Conservation (phyloP, 2,797 vertebrate genomes). For the Gouania willdenowi region DNA sequence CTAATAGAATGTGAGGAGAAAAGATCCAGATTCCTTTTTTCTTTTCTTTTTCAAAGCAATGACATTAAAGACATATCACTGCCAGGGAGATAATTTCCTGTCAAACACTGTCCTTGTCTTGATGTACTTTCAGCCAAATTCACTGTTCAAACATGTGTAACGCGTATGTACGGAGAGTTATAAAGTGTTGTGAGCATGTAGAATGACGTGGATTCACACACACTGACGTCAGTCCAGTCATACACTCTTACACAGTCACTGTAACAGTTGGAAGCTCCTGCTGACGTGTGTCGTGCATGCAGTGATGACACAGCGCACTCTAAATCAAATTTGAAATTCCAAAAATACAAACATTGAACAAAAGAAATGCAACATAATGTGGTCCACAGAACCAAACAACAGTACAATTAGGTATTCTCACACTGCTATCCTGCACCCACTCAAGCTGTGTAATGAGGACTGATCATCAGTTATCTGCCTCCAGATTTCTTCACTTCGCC, state of each 20-base stretch:
- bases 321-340: too few relatives aligned
- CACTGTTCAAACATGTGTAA: constrained; percentile 10
- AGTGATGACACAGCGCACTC: constrained; percentile 4
- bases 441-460: constrained; percentile 25
- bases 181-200: too few relatives aligned
- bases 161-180: too few relatives aligned
- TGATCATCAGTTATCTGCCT: constrained; percentile 56
- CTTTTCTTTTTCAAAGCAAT: constrained; percentile 41
- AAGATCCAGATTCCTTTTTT: constrained; percentile 3
- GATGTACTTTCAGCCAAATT: constrained; percentile 31
- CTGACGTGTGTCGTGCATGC: constrained; percentile 2
- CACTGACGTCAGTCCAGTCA: background rate
- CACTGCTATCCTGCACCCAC: too few relatives aligned
- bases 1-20: constrained; percentile 27
- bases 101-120: constrained; percentile 36
- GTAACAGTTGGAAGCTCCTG: too few relatives aligned
- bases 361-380: too few relatives aligned
- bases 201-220: background rate
- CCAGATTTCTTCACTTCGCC: constrained; percentile 53
- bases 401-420: too few relatives aligned
- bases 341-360: too few relatives aligned
- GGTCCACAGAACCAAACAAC: too few relatives aligned
- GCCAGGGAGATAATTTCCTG: constrained; percentile 35
- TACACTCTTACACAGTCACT: too few relatives aligned
- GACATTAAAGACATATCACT: constrained; percentile 45